Evolutionary conservation across 30 jellyfish, hydroid and myxozoan genomes (phyloP).

Genomic region (Euphysa ruthae): DNA sequence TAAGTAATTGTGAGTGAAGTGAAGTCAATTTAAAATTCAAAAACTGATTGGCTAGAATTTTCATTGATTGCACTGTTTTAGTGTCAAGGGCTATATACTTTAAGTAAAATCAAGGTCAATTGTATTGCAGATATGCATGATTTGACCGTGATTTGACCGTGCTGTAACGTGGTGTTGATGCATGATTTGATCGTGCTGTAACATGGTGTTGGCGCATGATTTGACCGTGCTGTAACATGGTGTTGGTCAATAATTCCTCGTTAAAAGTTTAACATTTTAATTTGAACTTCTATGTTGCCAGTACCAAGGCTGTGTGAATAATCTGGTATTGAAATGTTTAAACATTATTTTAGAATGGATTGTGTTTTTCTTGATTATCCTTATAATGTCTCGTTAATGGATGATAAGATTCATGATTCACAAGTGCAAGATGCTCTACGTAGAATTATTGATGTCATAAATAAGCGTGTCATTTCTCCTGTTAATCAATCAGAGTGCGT

Average conservation of each 20-base stretch:
- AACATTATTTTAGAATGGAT: constrained; percentile 37
- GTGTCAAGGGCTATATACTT: too few species aligned
- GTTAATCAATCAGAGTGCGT: constrained; percentile 33
- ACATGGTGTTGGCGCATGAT: not conserved
- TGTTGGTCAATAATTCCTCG: not conserved
- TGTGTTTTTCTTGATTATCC: constrained; percentile 90
- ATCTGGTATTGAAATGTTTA: not conserved
- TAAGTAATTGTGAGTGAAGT: too few species aligned
- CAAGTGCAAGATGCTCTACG: constrained; percentile 94
- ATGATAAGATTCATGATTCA: constrained; percentile 85
- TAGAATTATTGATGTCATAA: constrained; percentile 83
- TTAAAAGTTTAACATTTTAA: not conserved
- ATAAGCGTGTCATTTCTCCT: constrained; percentile 50
- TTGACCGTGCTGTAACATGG: too few species aligned
- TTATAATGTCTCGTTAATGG: constrained; percentile 65
- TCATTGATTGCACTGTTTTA: too few species aligned
- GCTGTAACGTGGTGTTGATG: too few species aligned
- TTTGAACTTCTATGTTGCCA: not conserved
- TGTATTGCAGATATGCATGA: too few species aligned
- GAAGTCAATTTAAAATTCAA: too few species aligned
- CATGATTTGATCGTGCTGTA: too few species aligned
- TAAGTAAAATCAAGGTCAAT: too few species aligned
- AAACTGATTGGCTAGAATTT: too few species aligned
- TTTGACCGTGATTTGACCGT: too few species aligned
- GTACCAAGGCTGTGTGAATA: not conserved